A percentile compares a stretch with the other conserved stretches of the same genome.
These are phyloP conservation scores for Hetaerina titia DNA, from an alignment of 2,888 invertebrate species.

Conservation along the genomic window DNA sequence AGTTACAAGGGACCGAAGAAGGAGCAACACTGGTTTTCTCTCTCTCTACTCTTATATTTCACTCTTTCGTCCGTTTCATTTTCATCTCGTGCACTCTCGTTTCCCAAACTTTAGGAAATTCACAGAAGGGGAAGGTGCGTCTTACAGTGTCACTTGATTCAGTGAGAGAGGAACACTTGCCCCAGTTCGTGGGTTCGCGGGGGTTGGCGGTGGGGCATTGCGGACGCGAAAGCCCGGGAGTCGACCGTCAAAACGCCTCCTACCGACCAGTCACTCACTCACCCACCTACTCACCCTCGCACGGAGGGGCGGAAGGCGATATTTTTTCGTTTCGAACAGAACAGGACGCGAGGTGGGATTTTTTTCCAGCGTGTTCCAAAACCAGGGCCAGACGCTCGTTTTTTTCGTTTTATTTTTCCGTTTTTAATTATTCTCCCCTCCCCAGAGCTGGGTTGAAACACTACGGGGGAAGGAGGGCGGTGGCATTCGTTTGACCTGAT, in stretches of 20 bases:
- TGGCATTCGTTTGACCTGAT: not conserved
- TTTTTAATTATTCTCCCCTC: constrained; percentile 16
- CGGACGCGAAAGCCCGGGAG: not conserved
- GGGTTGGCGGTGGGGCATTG: no score
- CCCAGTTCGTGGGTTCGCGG: no score
- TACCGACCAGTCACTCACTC: not conserved
- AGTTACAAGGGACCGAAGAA: no score
- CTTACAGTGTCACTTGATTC: no score
- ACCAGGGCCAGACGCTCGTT: not conserved
- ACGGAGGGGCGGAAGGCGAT: not conserved
- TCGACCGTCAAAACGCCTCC: not conserved
- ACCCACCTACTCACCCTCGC: not conserved
- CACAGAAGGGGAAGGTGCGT: no score
- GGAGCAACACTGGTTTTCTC: no score
- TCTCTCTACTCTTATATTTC: no score
- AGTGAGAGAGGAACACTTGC: no score
- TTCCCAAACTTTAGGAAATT: no score
- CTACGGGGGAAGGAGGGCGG: not conserved
- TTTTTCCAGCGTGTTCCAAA: not conserved
- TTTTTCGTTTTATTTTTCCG: not conserved
- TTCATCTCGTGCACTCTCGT: no score
- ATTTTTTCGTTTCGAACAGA: not conserved
- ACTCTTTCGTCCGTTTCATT: no score
- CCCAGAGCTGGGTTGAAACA: not conserved
- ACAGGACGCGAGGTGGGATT: not conserved